Base-by-base conservation (phyloP, 2,888 invertebrate species). In the Graphium colonna region DNA sequence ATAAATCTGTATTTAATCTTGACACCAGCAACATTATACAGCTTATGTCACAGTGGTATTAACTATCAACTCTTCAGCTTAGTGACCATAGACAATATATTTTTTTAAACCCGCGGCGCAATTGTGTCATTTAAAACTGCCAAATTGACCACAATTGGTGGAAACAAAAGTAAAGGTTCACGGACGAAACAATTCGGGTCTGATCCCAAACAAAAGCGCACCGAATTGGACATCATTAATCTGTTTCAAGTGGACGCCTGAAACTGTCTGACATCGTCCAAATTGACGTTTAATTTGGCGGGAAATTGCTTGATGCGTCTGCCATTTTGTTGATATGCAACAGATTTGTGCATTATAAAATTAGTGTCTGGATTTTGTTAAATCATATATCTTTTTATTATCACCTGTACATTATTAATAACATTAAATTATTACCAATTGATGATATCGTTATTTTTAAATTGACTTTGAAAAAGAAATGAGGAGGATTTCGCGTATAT, bases 101-200 rank as follows among this genome's bases (percentile, higher is more conserved):
- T 21, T 21, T 21, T 21, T 5, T 21, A 12, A n/a, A 3, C 36
- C 12, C 13, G 36, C n/a, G 5, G n/a, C n/a, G 13, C 36, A 36
- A 36, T 36, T 36, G 36, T 44, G 49, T 31, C 45, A 33, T 16
- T 44, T 10, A 15, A 39, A 46, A 49, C 26, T 16, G n/a, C 13
- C 49, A 49, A 54, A 54, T 54, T 49, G 49, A 10, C 31, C 12
- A 33, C 18, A 54, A 54, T 54, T 54, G 49, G 3, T 28, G 42
- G 42, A 41, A 47, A 42, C 17, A 26, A 52, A 47, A 52, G 52
- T 49, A 54, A 53, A 50, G 49, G 54, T 45, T 54, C 54, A 54
- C 5, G 54, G 54, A 26, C 54, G 39, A 31, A 44, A 33, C 33
- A 54, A 54, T 54, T 54, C 15, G 12, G n/a, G 12, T 5, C 33